phyloP scores from a whole-genome alignment of 2,888 invertebrate species.

The Pheosia gnoma region DNA sequence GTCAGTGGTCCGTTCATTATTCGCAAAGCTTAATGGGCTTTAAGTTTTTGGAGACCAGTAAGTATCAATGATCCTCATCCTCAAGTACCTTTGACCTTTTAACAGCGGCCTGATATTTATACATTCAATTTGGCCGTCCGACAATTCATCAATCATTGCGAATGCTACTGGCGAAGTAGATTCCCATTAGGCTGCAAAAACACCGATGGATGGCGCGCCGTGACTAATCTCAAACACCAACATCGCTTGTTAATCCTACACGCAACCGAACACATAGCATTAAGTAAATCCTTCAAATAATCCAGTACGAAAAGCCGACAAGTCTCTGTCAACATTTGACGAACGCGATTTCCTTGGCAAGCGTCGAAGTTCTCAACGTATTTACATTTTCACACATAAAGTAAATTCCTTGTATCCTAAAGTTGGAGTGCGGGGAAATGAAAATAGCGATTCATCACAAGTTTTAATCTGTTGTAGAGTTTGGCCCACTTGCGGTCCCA shows the following conservation, averaged over 20 bases:
- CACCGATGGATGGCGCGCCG: constrained; percentile 55
- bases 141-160: constrained; percentile 53
- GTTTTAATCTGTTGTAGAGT: constrained; percentile 80
- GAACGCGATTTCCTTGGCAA: constrained; percentile 73
- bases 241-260: constrained; percentile 67
- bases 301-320: constrained; percentile 75
- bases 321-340: constrained; percentile 76
- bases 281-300: constrained; percentile 80
- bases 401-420: constrained; percentile 74
- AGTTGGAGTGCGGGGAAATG: constrained; percentile 68
- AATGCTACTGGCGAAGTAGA: constrained; percentile 41
- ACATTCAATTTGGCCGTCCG: constrained; percentile 48
- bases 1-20: constrained; percentile 2
- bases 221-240: constrained; percentile 64
- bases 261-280: constrained; percentile 72
- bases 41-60: constrained; percentile 27
- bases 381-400: constrained; percentile 82
- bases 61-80: constrained; percentile 34
- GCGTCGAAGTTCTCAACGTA: constrained; percentile 71
- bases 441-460: constrained; percentile 81
- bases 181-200: constrained; percentile 59
- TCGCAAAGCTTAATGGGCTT: neutral
- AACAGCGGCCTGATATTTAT: constrained; percentile 48
- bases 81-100: constrained; percentile 45
- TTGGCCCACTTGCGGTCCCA: constrained; percentile 68